Conservation (phyloP, 2,113 vertebrate genomes). For the Rhadina sibilatrix region DNA sequence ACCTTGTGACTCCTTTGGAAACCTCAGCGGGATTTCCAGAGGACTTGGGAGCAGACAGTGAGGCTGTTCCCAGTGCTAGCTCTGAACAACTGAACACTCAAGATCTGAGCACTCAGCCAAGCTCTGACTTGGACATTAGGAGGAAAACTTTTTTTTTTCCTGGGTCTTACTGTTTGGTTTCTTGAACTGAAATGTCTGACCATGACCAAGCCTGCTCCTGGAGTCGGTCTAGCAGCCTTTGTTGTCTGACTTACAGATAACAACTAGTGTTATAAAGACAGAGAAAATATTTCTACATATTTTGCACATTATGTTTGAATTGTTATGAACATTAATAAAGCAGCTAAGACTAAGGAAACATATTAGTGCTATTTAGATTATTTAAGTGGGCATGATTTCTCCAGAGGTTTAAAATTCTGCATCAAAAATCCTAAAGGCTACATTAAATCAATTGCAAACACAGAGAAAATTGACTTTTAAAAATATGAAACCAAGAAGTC, state of each 20-base stretch:
- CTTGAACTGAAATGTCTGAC: not conserved
- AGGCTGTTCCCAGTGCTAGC: not conserved
- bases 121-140: not conserved
- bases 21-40: not conserved
- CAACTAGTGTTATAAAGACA: not conserved
- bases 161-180: not conserved
- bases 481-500: constrained; percentile 39
- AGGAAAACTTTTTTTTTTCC: not conserved
- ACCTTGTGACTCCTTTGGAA: not conserved
- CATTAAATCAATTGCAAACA: constrained; percentile 39
- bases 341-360: not conserved
- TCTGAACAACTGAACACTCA: not conserved
- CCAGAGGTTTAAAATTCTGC: constrained; percentile 14
- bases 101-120: not conserved
- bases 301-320: not conserved
- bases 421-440: constrained; percentile 23
- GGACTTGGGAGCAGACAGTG: not conserved
- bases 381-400: not conserved
- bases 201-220: not conserved
- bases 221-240: not conserved
- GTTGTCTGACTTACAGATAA: not conserved
- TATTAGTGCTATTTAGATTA: constrained; percentile 38
- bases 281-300: not conserved
- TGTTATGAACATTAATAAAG: not conserved
- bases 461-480: constrained; percentile 48